phyloP scores from a whole-genome alignment of 1,140 invertebrate genomes.

The Pygmarrhopalites habei region DNA sequence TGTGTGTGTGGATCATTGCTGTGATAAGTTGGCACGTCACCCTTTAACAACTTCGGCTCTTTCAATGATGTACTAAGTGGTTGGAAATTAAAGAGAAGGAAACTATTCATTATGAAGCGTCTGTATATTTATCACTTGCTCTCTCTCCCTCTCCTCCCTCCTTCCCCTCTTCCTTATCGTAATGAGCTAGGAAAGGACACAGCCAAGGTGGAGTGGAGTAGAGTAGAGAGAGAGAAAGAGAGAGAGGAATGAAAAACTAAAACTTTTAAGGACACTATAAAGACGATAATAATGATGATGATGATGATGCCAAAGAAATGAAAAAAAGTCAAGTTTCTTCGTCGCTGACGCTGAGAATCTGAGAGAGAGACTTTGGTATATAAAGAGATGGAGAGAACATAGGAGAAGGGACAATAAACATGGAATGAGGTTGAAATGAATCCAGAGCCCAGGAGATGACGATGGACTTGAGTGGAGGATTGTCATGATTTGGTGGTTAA shows the following conservation, averaged over 20 bases:
- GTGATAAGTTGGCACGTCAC: not conserved
- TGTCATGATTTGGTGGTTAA: too few species aligned
- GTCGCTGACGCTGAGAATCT: too few species aligned
- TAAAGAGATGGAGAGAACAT: too few species aligned
- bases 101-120: constrained; percentile 9
- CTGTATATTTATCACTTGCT: constrained; percentile 11
- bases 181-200: not conserved
- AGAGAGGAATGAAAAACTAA: not conserved
- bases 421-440: too few species aligned
- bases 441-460: too few species aligned
- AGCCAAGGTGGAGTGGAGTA: too few species aligned
- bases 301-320: not conserved
- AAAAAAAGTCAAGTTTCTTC: too few species aligned
- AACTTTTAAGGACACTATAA: constrained; percentile 1
- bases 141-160: too few species aligned
- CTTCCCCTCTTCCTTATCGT: not conserved
- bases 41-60: not conserved
- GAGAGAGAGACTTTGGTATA: too few species aligned
- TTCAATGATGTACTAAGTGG: constrained; percentile 9
- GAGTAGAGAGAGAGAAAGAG: not conserved
- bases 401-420: too few species aligned
- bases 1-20: too few species aligned
- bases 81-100: not conserved
- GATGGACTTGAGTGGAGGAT: too few species aligned
- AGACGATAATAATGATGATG: constrained; percentile 1